Evolutionary conservation across 2,888 invertebrate genomes (phyloP), one percentile per base, ranked within the genome.

Genomic region (Sesia apiformis): DNA sequence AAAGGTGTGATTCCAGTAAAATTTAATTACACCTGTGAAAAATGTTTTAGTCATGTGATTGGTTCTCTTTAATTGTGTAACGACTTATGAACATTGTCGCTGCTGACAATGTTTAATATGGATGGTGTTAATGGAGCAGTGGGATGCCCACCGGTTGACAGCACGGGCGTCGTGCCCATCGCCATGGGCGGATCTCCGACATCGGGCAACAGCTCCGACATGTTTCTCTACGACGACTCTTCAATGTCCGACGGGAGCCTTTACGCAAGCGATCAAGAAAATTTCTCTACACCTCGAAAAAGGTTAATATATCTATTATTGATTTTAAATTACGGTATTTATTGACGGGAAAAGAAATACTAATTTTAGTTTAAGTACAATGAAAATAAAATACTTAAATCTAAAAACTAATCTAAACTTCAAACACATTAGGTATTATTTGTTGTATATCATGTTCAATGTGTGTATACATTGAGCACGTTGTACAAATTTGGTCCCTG

Each of bases 251-350:
- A 93, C 66, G 94, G 94, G 55, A 93, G 92, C 65, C 91, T 93
- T 59, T 95, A 94, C 74, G 93, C 93, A 59, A 96, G 96, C 76
- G 96, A 96, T 70, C 95, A 95, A 77, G 96, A 96, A 75, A 95
- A 95, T 74, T 93, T 91, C 61, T 91, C 92, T 0, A 90, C 92
- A 49, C 86, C 89, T 0, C 84, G 90, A 54, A 93, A 93, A 90
- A 92, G 94, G 94, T 94, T 83, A 46, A 5, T 46, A 8, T n/a
- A n/a, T 7, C 1, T 23, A 23, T n/a, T n/a, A n/a, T n/a, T n/a
- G 2, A 23, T 23, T 23, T 23, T 23, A 23, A 23, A 23, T 23
- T 23, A n/a, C n/a, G n/a, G n/a, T n/a, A 23, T 23, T 23, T 23
- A 23, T 23, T 23, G 23, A 23, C 23, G 23, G 23, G 23, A 23